Conservation (phyloP, 1,140 invertebrate species). For the Ephestia elutella region DNA sequence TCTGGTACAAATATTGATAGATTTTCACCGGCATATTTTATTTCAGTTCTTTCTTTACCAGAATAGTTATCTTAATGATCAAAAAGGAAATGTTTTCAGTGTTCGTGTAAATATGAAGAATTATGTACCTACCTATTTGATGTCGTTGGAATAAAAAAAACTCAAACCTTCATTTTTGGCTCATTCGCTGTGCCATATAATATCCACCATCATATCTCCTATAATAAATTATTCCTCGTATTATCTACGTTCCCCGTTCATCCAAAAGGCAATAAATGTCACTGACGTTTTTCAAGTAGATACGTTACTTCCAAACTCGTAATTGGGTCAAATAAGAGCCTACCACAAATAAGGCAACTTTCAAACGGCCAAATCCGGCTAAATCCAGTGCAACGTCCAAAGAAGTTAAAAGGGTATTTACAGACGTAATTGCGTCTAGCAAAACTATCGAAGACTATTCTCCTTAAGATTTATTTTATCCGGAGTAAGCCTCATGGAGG, state of each 20-base stretch:
- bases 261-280: background rate
- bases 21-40: no score
- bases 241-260: background rate
- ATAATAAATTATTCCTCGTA: no score
- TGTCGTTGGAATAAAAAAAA: no score
- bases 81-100: no score
- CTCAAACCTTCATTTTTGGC: no score
- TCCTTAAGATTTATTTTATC: constrained; percentile 59
- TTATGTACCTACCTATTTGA: no score
- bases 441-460: constrained; percentile 46
- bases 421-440: constrained; percentile 46
- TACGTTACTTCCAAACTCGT: background rate
- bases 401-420: constrained; percentile 35
- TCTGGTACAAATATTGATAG: no score
- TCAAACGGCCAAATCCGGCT: background rate
- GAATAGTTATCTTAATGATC: no score
- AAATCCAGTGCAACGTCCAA: constrained; percentile 11
- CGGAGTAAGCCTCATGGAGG: constrained; percentile 33
- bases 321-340: background rate
- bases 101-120: no score
- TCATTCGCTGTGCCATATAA: no score
- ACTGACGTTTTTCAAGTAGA: background rate
- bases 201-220: no score
- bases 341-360: constrained; percentile 1
- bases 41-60: no score